These are phyloP conservation scores for Todiramphus chloris DNA, from an alignment of 2,113 vertebrate genomes.

Conservation along the genomic window DNA sequence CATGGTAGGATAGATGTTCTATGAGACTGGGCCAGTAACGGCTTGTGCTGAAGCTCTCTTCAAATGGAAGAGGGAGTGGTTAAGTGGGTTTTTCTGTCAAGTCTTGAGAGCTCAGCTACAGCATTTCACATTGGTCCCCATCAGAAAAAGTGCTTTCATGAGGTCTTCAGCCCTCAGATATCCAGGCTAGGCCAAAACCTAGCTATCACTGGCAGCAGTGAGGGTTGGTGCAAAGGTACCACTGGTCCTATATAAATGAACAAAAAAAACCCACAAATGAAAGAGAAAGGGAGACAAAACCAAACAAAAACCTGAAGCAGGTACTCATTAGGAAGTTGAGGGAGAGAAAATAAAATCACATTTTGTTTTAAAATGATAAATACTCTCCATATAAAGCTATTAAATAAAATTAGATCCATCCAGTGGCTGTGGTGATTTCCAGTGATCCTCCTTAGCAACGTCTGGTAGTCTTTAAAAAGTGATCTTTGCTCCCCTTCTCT, in stretches of 20 bases:
- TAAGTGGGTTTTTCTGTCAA: neutral
- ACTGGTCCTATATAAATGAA: constrained; percentile 1
- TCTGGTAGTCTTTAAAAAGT: constrained; percentile 30
- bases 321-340: neutral
- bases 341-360: constrained; percentile 41
- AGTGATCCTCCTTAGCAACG: constrained; percentile 28
- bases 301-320: neutral
- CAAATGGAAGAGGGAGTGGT: neutral
- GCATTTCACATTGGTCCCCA: constrained; percentile 46
- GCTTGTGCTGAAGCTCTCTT: neutral
- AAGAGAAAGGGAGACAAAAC: neutral
- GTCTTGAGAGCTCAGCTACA: constrained; percentile 19
- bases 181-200: constrained; percentile 26
- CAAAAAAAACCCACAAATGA: neutral
- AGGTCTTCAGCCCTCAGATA: constrained; percentile 3
- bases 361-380: constrained; percentile 61
- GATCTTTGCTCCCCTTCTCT: neutral
- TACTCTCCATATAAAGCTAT: constrained; percentile 53
- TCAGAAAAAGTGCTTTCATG: constrained; percentile 49
- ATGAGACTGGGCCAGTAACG: neutral
- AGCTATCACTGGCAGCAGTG: neutral
- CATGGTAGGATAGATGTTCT: neutral
- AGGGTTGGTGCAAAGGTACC: constrained; percentile 15
- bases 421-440: constrained; percentile 25
- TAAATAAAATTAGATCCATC: constrained; percentile 39